These are phyloP conservation scores for Setophaga kirtlandii DNA, from an alignment of 2,113 vertebrate genomes.

Conservation along the genomic window DNA sequence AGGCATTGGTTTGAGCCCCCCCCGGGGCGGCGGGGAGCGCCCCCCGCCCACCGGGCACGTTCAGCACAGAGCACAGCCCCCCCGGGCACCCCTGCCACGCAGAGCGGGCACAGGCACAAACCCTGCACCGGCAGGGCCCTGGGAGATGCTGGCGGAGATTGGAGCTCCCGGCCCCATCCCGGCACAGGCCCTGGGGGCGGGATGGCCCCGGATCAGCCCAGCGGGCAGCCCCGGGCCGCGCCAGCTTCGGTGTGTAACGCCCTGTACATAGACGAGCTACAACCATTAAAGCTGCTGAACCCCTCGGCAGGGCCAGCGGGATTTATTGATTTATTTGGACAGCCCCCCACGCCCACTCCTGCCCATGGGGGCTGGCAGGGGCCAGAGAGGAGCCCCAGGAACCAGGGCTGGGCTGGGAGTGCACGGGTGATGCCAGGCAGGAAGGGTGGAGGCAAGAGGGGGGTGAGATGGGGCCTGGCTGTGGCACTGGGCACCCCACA, in stretches of 20 bases:
- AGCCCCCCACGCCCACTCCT: neutral
- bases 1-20: neutral
- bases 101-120: neutral
- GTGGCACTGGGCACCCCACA: neutral
- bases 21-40: too few relatives aligned
- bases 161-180: neutral
- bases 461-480: neutral
- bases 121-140: neutral
- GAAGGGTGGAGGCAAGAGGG: neutral
- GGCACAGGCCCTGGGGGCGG: neutral
- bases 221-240: neutral
- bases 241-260: conserved; percentile 21
- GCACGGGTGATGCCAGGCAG: accelerated
- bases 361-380: neutral
- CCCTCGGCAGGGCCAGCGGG: neutral
- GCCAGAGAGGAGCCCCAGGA: neutral
- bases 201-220: neutral
- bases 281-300: conserved; percentile 75
- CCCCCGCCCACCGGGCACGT: neutral
- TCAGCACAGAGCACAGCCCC: conserved; percentile 17
- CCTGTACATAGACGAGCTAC: conserved; percentile 74
- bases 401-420: neutral
- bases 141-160: neutral
- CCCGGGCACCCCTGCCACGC: neutral
- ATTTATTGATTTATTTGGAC: conserved; percentile 56